Evolutionary conservation across 2,888 invertebrate species (phyloP), one percentile per base, ranked within the genome.

Genomic region (Caenorhabditis angaria): DNA sequence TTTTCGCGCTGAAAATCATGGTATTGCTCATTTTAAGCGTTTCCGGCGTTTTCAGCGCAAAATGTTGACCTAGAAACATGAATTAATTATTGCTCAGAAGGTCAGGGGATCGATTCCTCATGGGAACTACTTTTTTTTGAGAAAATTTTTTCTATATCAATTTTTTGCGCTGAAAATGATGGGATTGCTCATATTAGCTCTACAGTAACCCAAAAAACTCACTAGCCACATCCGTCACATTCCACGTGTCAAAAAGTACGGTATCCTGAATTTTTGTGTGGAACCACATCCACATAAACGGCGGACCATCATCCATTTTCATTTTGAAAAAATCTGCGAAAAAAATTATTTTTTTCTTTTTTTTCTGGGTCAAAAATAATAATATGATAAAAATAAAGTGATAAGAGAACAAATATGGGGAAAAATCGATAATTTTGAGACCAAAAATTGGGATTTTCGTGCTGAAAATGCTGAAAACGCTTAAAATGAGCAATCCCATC

Each of bases 211-310:
- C 14, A 60, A 35, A 22, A 32, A 61, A 59, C 77, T 65, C 51
- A 85, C 85, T 78, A 61, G 78, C 80, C 20, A 71, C 76, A 59
- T 70, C 78, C 0, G 70, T 78, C 27, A 86, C 78, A 22, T 70
- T 79, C 86, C 86, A 86, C 41, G 78, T 81, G 3, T 79, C 64
- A 59, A 86, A 86, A 8, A 87, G 77, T 2, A 86, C 80, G 2
- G 84, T 84, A 64, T 86, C 86, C 28, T 81, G 74, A 20, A 80
- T 41, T 35, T 71, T 74, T 5, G 85, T 83, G 62, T 86, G 86
- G 56, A 86, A 86, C 74, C 77, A 85, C 81, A 83, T 85, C 86
- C 86, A 85, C 86, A 86, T 86, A 50, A 58, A 66, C 3, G 66
- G 64, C 32, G 29, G 27, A n/a, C 27, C 57, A n/a, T 35, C 55